Percentiles rank a stretch among this genome's conserved stretches.
These are phyloP conservation scores for Clupea harengus DNA, from an alignment of 2,113 vertebrate genomes.

Conservation along the genomic window DNA sequence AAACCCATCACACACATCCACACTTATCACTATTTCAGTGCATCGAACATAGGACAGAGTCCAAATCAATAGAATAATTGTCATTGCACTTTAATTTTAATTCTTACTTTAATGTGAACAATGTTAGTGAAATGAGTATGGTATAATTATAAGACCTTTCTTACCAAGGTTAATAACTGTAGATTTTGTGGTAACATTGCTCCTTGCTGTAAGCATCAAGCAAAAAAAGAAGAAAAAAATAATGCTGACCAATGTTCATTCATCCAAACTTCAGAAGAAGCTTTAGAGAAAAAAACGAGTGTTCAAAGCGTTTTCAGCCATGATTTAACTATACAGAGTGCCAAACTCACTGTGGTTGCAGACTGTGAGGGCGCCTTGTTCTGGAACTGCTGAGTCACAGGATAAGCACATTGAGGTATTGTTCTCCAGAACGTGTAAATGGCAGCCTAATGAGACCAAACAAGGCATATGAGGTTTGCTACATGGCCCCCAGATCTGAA, in stretches of 20 bases:
- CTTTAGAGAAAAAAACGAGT: not conserved
- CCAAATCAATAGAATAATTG: not conserved
- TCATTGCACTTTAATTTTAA: not conserved
- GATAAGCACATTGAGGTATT: slow-evolving; percentile 78
- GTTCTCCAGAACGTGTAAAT: slow-evolving; percentile 74
- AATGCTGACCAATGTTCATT: not conserved
- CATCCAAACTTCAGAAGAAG: not conserved
- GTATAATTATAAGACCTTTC: slow-evolving; percentile 28
- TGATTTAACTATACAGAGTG: not conserved
- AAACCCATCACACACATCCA: not conserved
- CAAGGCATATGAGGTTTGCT: not conserved
- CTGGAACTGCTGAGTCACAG: slow-evolving; percentile 72
- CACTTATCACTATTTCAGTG: not conserved
- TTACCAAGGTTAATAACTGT: slow-evolving; percentile 72
- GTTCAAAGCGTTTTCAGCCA: not conserved
- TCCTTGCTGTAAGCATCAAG: slow-evolving; percentile 48
- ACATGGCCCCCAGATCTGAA: too few relatives aligned
- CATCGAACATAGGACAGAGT: not conserved
- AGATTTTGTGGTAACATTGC: slow-evolving; percentile 64
- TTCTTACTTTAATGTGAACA: not conserved
- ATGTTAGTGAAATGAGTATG: not conserved
- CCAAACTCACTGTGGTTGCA: slow-evolving; percentile 78
- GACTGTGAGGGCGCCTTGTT: slow-evolving; percentile 69
- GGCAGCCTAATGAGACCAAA: slow-evolving; percentile 75
- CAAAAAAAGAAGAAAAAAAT: not conserved